Evolutionary conservation across 2,888 invertebrate genomes (phyloP).

Genomic region (Ernsta delagoae): DNA sequence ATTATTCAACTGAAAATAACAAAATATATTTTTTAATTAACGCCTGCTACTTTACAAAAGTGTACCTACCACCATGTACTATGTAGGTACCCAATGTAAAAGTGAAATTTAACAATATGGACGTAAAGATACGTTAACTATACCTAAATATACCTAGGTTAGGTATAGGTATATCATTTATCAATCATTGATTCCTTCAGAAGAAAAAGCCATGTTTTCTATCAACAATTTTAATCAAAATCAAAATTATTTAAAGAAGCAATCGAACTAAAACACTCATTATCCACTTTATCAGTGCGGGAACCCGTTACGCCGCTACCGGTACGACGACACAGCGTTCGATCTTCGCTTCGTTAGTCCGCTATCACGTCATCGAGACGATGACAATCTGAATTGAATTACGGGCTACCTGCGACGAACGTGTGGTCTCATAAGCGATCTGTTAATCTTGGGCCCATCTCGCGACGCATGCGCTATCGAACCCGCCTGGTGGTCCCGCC

Average conservation of each 20-base stretch:
- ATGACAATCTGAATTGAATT: slow-evolving; percentile 84
- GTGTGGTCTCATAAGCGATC: slow-evolving; percentile 80
- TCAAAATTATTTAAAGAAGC: background rate
- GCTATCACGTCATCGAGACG: slow-evolving; percentile 78
- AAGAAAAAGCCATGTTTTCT: no score
- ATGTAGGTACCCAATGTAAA: no score
- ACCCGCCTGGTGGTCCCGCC: slow-evolving; percentile 76
- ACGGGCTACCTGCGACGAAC: slow-evolving; percentile 79
- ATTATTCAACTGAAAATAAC: no score
- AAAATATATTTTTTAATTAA: no score
- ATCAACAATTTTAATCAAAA: no score
- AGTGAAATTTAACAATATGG: no score
- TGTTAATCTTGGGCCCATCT: slow-evolving; percentile 78
- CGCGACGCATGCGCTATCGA: slow-evolving; percentile 74
- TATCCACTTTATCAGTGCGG: slow-evolving; percentile 36
- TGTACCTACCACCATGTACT: no score
- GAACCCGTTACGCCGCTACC: slow-evolving; percentile 70
- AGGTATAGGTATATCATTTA: no score
- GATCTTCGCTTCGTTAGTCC: slow-evolving; percentile 79
- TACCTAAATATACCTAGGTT: no score
- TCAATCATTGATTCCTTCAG: no score
- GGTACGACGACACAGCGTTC: slow-evolving; percentile 53
- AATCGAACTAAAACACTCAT: slow-evolving; percentile 18
- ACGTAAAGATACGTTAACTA: no score
- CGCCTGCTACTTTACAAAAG: no score